A percentile compares a stretch with the other conserved stretches of the same genome.
These are phyloP conservation scores for Marmota monax DNA, from an alignment of 2,113 vertebrate genomes.

Conservation along the genomic window DNA sequence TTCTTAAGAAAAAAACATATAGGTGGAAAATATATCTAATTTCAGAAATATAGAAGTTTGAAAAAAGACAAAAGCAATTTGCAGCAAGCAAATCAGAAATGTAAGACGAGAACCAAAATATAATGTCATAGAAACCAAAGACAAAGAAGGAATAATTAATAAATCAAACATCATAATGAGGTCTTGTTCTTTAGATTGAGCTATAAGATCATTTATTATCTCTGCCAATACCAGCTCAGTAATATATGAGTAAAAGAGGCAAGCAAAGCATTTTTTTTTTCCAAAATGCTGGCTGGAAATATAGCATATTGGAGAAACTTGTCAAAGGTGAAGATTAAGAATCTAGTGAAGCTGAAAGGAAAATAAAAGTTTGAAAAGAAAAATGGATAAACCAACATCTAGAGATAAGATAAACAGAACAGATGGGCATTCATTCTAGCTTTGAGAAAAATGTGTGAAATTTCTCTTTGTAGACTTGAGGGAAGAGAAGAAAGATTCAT, in stretches of 20 bases:
- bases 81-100: background rate
- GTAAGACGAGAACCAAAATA: background rate
- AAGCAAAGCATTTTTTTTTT: background rate
- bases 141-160: background rate
- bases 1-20: background rate
- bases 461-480: background rate
- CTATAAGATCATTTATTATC: background rate
- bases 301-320: background rate
- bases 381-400: background rate
- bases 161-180: background rate
- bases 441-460: background rate
- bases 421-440: background rate
- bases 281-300: background rate
- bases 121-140: background rate
- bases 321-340: background rate
- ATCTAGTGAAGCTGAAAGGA: background rate
- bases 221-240: background rate
- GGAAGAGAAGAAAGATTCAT: background rate
- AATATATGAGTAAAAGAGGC: background rate
- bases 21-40: background rate
- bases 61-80: background rate
- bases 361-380: slow-evolving; percentile 15
- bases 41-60: slow-evolving; percentile 26
- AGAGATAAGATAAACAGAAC: background rate
- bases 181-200: background rate